Conservation (phyloP, 1,140 invertebrate species). For the Metaphire vulgaris region DNA sequence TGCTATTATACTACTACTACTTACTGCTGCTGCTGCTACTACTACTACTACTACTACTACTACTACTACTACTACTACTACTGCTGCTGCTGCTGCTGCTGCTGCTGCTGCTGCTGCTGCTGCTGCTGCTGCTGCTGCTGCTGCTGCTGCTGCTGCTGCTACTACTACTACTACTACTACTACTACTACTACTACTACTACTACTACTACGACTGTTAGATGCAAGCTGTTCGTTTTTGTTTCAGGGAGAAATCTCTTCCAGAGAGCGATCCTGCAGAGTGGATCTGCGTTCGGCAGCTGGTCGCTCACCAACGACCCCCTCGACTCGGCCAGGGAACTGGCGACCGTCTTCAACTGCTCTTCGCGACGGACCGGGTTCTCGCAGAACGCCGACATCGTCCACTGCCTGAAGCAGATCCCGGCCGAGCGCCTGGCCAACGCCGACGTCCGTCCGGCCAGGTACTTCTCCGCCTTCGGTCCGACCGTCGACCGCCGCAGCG, state of each 20-base stretch:
- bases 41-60: too few species aligned
- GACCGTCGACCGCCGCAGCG: conserved; percentile 58
- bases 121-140: too few species aligned
- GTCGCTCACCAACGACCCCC: conserved; percentile 80
- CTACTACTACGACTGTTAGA: too few species aligned
- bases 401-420: conserved; percentile 75
- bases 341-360: conserved; percentile 53
- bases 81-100: too few species aligned
- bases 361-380: conserved; percentile 41
- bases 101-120: too few species aligned
- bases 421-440: conserved; percentile 67
- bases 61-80: too few species aligned
- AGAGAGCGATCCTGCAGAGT: conserved; percentile 86
- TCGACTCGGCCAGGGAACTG: conserved; percentile 75
- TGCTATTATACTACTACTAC: too few species aligned
- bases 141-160: too few species aligned
- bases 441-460: conserved; percentile 57
- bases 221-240: too few species aligned
- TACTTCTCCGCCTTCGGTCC: conserved; percentile 64
- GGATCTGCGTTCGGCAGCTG: conserved; percentile 87
- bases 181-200: too few species aligned
- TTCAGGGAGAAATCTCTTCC: conserved; percentile 72
- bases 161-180: too few species aligned
- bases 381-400: conserved; percentile 46
- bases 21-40: too few species aligned